A percentile compares a stretch with the other conserved stretches of the same genome.
phyloP scores from a whole-genome alignment of 2,113 vertebrate species.

The Xiphophorus couchianus region DNA sequence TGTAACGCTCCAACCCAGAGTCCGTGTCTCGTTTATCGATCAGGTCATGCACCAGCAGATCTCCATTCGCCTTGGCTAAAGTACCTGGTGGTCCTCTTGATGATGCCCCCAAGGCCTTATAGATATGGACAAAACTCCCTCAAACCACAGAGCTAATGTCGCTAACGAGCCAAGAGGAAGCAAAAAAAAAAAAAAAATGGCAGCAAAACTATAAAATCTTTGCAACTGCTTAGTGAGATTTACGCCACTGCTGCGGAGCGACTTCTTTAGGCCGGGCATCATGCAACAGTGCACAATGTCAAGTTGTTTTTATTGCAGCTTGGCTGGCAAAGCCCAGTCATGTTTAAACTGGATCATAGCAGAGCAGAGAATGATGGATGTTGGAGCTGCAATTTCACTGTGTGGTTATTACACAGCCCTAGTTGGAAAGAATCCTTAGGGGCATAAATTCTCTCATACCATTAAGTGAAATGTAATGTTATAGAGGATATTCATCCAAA shows the following conservation, averaged over 20 bases:
- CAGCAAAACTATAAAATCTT: conserved; percentile 23
- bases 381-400: conserved; percentile 35
- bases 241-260: conserved; percentile 32
- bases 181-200: neutral
- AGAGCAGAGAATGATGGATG: conserved; percentile 48
- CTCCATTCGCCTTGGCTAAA: conserved; percentile 43
- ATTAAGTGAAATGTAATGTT: conserved; percentile 62
- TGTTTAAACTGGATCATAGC: conserved; percentile 65
- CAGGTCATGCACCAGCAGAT: conserved; percentile 41
- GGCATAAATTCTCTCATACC: conserved; percentile 54
- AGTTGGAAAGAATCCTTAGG: conserved; percentile 31
- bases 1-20: conserved; percentile 38
- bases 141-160: neutral
- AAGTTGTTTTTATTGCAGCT: conserved; percentile 64
- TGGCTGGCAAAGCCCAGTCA: conserved; percentile 56
- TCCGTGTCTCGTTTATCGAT: conserved; percentile 61
- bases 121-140: conserved; percentile 11
- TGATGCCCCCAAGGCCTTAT: conserved; percentile 29
- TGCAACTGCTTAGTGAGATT: conserved; percentile 36
- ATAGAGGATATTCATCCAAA: conserved; percentile 38
- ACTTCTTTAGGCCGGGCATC: conserved; percentile 27
- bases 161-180: conserved; percentile 5
- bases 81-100: conserved; percentile 10
- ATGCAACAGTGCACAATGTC: conserved; percentile 60
- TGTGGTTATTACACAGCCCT: conserved; percentile 52